These are phyloP conservation scores for Ophioninae sp. DNA, from an alignment of 2,888 invertebrate species.

Conservation along the genomic window DNA sequence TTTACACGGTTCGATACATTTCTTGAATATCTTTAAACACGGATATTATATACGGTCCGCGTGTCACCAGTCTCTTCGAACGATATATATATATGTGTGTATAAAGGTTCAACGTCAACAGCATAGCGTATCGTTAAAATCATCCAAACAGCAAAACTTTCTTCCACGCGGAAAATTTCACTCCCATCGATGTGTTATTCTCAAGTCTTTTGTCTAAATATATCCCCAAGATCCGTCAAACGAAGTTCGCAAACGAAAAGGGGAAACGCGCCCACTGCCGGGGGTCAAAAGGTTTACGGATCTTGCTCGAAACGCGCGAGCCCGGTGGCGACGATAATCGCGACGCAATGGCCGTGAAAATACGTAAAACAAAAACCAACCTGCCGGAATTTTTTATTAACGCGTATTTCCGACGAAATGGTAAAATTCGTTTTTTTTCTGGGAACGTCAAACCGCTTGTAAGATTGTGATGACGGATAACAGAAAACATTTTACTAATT, in stretches of 20 bases:
- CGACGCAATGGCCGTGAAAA: neutral
- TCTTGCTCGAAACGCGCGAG: neutral
- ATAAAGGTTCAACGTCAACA: neutral
- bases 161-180: neutral
- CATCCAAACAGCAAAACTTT: neutral
- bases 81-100: neutral
- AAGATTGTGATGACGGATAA: neutral
- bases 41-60: neutral
- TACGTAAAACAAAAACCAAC: neutral
- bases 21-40: conserved; percentile 43
- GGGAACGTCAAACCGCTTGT: neutral
- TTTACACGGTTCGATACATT: conserved; percentile 22
- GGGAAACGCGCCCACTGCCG: neutral
- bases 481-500: neutral
- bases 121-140: neutral
- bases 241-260: neutral
- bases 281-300: neutral
- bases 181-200: neutral
- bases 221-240: neutral
- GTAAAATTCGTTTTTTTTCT: neutral
- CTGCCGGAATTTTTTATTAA: neutral
- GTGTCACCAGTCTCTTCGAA: neutral
- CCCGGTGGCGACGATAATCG: neutral
- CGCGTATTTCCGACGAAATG: neutral
- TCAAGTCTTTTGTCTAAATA: neutral